phyloP scores from a whole-genome alignment of 2,888 invertebrate genomes.

The Harpalus rufipes region DNA sequence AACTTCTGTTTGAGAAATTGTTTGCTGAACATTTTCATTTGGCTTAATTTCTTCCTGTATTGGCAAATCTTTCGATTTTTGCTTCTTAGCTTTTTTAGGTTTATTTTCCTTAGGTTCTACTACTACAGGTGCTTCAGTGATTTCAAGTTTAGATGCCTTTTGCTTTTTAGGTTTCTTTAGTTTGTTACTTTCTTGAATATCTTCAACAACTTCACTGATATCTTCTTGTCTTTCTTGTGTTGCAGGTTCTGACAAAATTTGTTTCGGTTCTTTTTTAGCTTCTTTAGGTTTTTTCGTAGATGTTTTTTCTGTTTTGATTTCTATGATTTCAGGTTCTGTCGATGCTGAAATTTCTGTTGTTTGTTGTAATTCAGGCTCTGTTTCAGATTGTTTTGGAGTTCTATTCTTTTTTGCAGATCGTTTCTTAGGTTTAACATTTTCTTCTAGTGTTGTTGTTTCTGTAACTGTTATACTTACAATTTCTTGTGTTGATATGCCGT shows the following conservation, averaged over 20 bases:
- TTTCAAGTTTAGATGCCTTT: constrained; percentile 5
- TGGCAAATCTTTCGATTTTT: constrained; percentile 56
- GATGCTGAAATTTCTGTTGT: constrained; percentile 6
- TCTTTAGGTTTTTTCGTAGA: not conserved
- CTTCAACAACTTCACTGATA: not conserved
- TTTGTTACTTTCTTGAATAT: not conserved
- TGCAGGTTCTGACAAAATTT: constrained; percentile 11
- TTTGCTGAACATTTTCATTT: not conserved
- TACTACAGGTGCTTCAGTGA: not conserved
- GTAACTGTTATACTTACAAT: constrained; percentile 73
- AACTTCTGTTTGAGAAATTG: not conserved
- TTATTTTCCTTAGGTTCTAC: constrained; percentile 4
- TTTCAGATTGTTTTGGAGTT: constrained; percentile 42
- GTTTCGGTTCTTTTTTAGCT: constrained; percentile 21
- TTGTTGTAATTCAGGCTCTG: constrained; percentile 39
- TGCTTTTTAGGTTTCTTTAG: constrained; percentile 9
- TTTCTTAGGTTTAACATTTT: not conserved
- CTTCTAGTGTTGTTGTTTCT: not conserved
- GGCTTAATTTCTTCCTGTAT: constrained; percentile 45
- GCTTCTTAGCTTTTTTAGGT: constrained; percentile 49
- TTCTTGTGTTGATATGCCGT: constrained; percentile 38
- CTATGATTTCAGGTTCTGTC: constrained; percentile 14
- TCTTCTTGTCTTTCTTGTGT: not conserved
- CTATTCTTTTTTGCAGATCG: not conserved
- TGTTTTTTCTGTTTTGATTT: not conserved